These are phyloP conservation scores for Phymastichus coffea DNA, from an alignment of 1,140 invertebrate genomes.

Conservation along the genomic window DNA sequence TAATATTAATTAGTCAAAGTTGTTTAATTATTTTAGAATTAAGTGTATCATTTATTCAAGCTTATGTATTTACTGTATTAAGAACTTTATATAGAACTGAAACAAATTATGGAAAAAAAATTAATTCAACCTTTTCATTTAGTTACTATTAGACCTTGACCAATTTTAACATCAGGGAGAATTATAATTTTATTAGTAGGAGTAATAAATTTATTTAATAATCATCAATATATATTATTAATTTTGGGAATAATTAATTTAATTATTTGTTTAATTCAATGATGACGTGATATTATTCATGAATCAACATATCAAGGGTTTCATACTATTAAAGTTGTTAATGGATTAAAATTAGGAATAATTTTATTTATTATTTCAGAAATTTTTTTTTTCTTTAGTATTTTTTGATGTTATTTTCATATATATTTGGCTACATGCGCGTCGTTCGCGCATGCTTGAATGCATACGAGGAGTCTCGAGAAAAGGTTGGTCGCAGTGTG, in stretches of 20 bases:
- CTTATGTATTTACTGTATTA: constrained; percentile 2
- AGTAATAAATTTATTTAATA: constrained; percentile 31
- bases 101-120: constrained; percentile 53
- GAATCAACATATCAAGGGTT: constrained; percentile 61
- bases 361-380: constrained; percentile 67
- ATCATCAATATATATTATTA: constrained; percentile 39
- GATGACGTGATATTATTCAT: constrained; percentile 65
- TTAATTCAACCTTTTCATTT: constrained; percentile 62
- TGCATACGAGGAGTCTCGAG: too few relatives aligned
- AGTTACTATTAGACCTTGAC: constrained; percentile 58
- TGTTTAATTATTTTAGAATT: neutral
- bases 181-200: constrained; percentile 35
- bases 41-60: neutral
- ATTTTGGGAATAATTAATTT: constrained; percentile 9
- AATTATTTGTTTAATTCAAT: constrained; percentile 50
- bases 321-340: constrained; percentile 52
- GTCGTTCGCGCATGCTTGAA: too few relatives aligned
- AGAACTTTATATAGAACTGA: constrained; percentile 42
- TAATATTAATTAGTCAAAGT: neutral
- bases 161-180: constrained; percentile 51
- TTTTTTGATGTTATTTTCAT: constrained; percentile 69
- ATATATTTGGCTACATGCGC: too few relatives aligned
- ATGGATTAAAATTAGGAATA: constrained; percentile 61
- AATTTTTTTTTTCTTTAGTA: constrained; percentile 64
- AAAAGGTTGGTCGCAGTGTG: too few relatives aligned